phyloP scores from a whole-genome alignment of 92 coral and sea anemone species.

The Diadumene lineata region DNA sequence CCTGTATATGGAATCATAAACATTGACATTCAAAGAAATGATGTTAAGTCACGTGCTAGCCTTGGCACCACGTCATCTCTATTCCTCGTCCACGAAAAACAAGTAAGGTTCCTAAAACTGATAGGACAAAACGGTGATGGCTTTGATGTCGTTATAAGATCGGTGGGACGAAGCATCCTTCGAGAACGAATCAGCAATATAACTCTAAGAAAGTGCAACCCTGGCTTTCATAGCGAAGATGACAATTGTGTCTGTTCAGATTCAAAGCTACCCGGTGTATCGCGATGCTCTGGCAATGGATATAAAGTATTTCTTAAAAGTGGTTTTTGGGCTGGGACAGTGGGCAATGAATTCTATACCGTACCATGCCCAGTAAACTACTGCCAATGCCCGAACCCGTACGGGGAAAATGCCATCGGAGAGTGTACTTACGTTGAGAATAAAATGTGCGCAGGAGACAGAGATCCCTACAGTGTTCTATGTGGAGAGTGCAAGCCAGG shows the following conservation, averaged over 20 bases:
- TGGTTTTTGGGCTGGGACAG: slow-evolving; percentile 90
- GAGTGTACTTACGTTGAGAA: slow-evolving; percentile 54
- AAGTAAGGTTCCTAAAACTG: slow-evolving; percentile 45
- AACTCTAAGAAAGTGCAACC: slow-evolving; percentile 64
- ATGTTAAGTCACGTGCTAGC: slow-evolving; percentile 18
- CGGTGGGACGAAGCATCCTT: slow-evolving; percentile 61
- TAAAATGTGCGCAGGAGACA: slow-evolving; percentile 54
- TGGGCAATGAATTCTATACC: slow-evolving; percentile 62
- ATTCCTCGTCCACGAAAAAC: slow-evolving; percentile 53
- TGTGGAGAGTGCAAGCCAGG: slow-evolving; percentile 76
- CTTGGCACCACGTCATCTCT: slow-evolving; percentile 64
- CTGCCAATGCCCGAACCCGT: slow-evolving; percentile 58
- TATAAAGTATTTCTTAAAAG: slow-evolving; percentile 59
- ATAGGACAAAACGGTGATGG: slow-evolving; percentile 49
- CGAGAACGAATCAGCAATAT: slow-evolving; percentile 42
- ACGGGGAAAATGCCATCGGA: slow-evolving; percentile 12
- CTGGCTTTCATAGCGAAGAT: slow-evolving; percentile 60
- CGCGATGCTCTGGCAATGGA: slow-evolving; percentile 71
- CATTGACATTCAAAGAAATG: slow-evolving; percentile 25
- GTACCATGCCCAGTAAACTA: slow-evolving; percentile 76
- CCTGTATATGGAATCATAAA: slow-evolving; percentile 54
- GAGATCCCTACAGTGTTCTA: slow-evolving; percentile 59
- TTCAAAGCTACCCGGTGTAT: slow-evolving; percentile 50
- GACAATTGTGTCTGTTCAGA: slow-evolving; percentile 66
- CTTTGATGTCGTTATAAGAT: slow-evolving; percentile 63